Base-by-base conservation (phyloP, 2,113 vertebrate species). In the Penelope pileata region DNA sequence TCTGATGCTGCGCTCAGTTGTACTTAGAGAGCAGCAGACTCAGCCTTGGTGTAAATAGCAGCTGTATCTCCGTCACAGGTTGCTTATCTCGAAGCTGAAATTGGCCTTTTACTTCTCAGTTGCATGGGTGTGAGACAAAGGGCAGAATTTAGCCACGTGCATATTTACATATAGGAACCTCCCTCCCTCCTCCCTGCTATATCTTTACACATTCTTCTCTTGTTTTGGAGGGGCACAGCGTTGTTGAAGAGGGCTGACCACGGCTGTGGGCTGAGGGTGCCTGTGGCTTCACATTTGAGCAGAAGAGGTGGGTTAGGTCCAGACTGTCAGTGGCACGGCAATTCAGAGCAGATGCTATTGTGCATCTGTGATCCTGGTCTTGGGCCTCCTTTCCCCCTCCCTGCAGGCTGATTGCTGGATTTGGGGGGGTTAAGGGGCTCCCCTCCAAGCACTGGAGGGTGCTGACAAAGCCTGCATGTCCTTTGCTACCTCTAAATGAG, bases 351-450 rank as follows among this genome's bases (percentile, higher is more conserved):
- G 27, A 34, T 43, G 29, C 56, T 63, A 12, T 40, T 45, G 38
- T 0, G 0, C 0, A 0, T 16, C 64, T 77, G 73, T 48, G 19
- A 42, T 59, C 16, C 22, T 3, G 10, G 16, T 40, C 32, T 50
- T 5, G 3, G 16, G 16, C 17, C 27, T 42, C 54, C 76, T 74
- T 38, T 5, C 24, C 11, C 7, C 7, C 23, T 38, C 26, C 19
- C 21, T 12, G 24, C 4, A 21, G 9, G 58, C 62, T 22, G 40
- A 1, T 13, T 36, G 6, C 50, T 2, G 2, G 48, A 16, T 17
- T 3, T 2, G 8, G 6, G 1, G 29, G 7, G 62, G 5, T n/a
- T 50, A 56, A 2, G 4, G 5, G 23, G 6, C 30, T 79, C 62
- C 16, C 5, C 59, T 66, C 32, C 59, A 48, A 43, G 64, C 81